These are phyloP conservation scores for Ichneumoninae sp. DNA, from an alignment of 2,888 invertebrate genomes.

Conservation along the genomic window DNA sequence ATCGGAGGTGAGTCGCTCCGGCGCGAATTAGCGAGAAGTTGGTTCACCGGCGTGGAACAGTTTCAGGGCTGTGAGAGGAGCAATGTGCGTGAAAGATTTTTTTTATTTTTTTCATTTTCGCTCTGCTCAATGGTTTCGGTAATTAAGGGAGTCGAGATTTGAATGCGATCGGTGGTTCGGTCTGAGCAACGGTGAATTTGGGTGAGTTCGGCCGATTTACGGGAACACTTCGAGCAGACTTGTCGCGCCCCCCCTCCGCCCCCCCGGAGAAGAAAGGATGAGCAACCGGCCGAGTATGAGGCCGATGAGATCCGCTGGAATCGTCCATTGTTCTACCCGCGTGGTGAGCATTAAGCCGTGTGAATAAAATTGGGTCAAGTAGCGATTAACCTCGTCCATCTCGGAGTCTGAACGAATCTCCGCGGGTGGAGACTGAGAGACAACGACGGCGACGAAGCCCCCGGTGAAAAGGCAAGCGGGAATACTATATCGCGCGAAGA, in stretches of 20 bases:
- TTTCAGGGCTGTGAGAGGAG: background rate
- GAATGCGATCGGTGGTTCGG: constrained; percentile 47
- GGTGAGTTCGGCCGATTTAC: constrained; percentile 39
- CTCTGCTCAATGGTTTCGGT: constrained; percentile 34
- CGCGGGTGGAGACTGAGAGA: constrained; percentile 34
- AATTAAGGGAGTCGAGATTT: constrained; percentile 53
- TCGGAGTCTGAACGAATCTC: constrained; percentile 60
- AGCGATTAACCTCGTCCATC: constrained; percentile 82
- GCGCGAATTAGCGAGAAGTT: background rate
- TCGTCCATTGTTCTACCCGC: constrained; percentile 78
- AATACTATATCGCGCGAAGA: constrained; percentile 54
- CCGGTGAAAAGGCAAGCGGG: constrained; percentile 68
- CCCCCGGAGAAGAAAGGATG: constrained; percentile 41
- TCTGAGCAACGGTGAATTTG: constrained; percentile 45
- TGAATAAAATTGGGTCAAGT: constrained; percentile 83
- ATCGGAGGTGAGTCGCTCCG: background rate
- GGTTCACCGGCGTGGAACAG: background rate
- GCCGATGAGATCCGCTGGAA: constrained; percentile 72
- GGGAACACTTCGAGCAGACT: constrained; percentile 16
- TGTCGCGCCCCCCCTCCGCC: background rate
- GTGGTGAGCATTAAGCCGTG: constrained; percentile 78
- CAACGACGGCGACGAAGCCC: constrained; percentile 65
- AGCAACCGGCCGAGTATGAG: constrained; percentile 62
- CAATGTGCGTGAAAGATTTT: background rate
- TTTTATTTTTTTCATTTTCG: background rate